Conservation (phyloP, 1,140 invertebrate genomes). For the Polyergus mexicanus region DNA sequence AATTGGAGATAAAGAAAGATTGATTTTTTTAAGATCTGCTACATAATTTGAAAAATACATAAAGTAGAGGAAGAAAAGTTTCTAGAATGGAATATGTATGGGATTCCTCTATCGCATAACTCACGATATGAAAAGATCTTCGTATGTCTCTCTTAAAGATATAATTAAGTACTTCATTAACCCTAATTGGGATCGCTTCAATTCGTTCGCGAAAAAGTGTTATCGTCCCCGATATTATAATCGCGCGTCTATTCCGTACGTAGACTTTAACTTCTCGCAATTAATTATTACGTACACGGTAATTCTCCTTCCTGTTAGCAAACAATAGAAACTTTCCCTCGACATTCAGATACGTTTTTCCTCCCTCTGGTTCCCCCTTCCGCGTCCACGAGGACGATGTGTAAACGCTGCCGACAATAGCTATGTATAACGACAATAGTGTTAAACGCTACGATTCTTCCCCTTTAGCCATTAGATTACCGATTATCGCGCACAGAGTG, state of each 20-base stretch:
- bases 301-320: conserved; percentile 29
- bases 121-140: not conserved
- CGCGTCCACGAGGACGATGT: conserved; percentile 39
- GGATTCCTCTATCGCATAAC: not conserved
- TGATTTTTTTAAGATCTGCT: not conserved
- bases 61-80: not conserved
- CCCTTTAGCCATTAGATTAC: conserved; percentile 70
- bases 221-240: not conserved
- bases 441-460: conserved; percentile 59
- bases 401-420: conserved; percentile 61
- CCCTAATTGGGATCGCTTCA: conserved; percentile 8
- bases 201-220: not conserved
- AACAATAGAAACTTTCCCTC: conserved; percentile 37
- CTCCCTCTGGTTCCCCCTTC: not conserved
- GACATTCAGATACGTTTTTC: conserved; percentile 15
- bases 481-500: conserved; percentile 79
- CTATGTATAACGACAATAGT: conserved; percentile 60
- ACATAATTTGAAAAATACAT: too few species aligned
- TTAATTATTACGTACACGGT: conserved; percentile 37
- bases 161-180: conserved; percentile 38
- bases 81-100: not conserved
- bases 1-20: not conserved
- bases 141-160: not conserved
- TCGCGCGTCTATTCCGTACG: not conserved
- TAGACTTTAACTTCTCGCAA: conserved; percentile 23